Evolutionary conservation across 2,888 invertebrate species (phyloP).

Genomic region (Oeneis ivallda): DNA sequence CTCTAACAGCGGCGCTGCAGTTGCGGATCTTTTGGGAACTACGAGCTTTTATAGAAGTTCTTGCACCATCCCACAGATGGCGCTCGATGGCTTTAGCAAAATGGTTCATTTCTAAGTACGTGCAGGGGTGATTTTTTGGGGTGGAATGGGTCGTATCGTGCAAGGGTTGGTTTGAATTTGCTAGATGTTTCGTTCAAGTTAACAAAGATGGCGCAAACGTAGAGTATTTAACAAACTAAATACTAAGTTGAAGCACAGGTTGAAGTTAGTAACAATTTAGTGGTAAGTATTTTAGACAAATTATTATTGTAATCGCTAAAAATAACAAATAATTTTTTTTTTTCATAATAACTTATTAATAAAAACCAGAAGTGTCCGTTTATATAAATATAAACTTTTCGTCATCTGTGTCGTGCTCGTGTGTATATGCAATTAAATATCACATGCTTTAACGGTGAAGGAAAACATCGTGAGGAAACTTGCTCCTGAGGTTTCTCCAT

Average conservation of each 20-base stretch:
- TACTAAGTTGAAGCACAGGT: too few species aligned
- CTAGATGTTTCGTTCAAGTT: constrained; percentile 22
- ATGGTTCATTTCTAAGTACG: constrained; percentile 45
- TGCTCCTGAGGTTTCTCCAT: too few species aligned
- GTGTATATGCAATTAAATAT: too few species aligned
- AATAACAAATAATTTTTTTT: too few species aligned
- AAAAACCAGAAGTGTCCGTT: too few species aligned
- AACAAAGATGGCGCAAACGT: constrained; percentile 38
- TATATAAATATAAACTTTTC: too few species aligned
- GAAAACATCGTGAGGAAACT: too few species aligned
- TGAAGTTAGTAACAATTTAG: neutral
- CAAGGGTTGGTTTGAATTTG: constrained; percentile 43
- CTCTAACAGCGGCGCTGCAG: constrained; percentile 56
- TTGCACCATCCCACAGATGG: constrained; percentile 69
- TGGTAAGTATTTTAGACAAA: too few species aligned
- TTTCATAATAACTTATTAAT: too few species aligned
- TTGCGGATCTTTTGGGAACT: constrained; percentile 63
- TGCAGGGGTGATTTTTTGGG: constrained; percentile 51
- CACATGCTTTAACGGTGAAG: too few species aligned
- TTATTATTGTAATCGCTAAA: too few species aligned
- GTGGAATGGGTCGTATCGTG: constrained; percentile 49
- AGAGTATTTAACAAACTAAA: neutral
- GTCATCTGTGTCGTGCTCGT: too few species aligned
- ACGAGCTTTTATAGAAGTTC: constrained; percentile 64
- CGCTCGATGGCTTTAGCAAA: constrained; percentile 50